Evolutionary conservation across 23 tunicate genomes (phyloP).

Genomic region (Clavelina lepadiformis): DNA sequence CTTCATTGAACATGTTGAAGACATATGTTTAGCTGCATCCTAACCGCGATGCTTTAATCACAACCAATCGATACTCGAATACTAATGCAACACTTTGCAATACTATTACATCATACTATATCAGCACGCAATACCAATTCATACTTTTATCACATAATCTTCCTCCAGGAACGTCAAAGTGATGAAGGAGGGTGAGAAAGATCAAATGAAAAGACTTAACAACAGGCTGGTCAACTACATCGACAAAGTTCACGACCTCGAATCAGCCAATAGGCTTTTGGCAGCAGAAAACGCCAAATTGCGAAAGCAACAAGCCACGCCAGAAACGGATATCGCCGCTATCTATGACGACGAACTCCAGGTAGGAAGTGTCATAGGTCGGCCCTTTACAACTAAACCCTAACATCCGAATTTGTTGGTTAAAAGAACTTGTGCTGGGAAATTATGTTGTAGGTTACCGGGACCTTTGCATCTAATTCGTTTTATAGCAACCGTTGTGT

Average conservation of each 20-base stretch:
- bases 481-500: neutral
- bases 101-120: neutral
- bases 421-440: too few relatives aligned
- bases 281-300: constrained; percentile 58
- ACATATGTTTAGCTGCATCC: too few relatives aligned
- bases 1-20: too few relatives aligned
- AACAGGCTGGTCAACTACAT: constrained; percentile 81
- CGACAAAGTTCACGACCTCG: constrained; percentile 90
- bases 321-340: constrained; percentile 33
- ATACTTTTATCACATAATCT: neutral
- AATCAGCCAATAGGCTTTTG: constrained; percentile 41
- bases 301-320: constrained; percentile 23
- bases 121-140: neutral
- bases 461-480: too few relatives aligned
- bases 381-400: too few relatives aligned
- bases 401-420: too few relatives aligned
- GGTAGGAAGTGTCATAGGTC: too few relatives aligned
- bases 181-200: constrained; percentile 67
- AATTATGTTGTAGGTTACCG: too few relatives aligned
- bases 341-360: constrained; percentile 46
- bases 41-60: neutral
- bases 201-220: constrained; percentile 80
- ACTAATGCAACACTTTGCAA: neutral
- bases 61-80: too few relatives aligned
- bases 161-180: constrained; percentile 37